Evolutionary conservation across 2,797 vertebrate species (phyloP).

Genomic region (Aplochiton taeniatus): DNA sequence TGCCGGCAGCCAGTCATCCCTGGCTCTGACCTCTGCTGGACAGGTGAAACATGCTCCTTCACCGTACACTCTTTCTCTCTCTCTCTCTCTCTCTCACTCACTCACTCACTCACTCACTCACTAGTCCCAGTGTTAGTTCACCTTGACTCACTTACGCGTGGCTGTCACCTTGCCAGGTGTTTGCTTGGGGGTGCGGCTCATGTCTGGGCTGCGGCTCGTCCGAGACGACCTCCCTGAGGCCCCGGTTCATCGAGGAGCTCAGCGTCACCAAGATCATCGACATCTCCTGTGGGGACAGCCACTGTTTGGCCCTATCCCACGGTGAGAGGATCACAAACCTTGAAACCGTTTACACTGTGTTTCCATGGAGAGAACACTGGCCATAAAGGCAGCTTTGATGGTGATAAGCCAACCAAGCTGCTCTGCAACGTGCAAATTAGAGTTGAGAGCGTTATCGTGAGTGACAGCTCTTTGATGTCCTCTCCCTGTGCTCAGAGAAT

Average conservation of each 20-base stretch:
- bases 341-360: background rate
- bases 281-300: slow-evolving; percentile 68
- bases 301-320: slow-evolving; percentile 67
- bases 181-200: slow-evolving; percentile 68
- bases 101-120: background rate
- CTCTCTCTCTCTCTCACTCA: background rate
- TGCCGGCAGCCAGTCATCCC: slow-evolving; percentile 67
- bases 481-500: slow-evolving; percentile 50
- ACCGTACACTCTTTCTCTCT: background rate
- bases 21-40: slow-evolving; percentile 67
- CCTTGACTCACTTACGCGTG: slow-evolving; percentile 4
- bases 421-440: background rate
- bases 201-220: slow-evolving; percentile 67
- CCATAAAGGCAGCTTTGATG: too few species aligned
- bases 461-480: background rate
- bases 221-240: slow-evolving; percentile 62
- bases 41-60: slow-evolving; percentile 41
- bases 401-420: background rate
- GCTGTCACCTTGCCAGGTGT: slow-evolving; percentile 45
- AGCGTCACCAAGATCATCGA: slow-evolving; percentile 67
- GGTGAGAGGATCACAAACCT: slow-evolving; percentile 39
- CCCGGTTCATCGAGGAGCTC: slow-evolving; percentile 63
- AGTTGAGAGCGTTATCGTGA: too few species aligned
- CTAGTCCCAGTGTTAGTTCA: slow-evolving; percentile 8
- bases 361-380: too few species aligned